phyloP scores from a whole-genome alignment of 1,140 invertebrate genomes.

The Cardiocondyla obscurior region DNA sequence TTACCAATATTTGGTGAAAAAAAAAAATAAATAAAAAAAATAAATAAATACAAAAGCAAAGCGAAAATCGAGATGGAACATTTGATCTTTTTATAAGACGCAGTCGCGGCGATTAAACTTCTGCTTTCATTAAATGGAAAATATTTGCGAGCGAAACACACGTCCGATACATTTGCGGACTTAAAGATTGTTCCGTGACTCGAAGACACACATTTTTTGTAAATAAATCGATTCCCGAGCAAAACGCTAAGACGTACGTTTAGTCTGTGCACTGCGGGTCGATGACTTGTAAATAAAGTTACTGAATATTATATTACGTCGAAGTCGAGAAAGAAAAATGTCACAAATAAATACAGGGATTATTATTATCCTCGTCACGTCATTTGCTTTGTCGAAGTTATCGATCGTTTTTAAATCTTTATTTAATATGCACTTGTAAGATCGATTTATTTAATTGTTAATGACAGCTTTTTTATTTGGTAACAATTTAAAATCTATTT shows the following conservation, averaged over 20 bases:
- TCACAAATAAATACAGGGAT: slow-evolving; percentile 70
- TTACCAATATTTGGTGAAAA: slow-evolving; percentile 55
- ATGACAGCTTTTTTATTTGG: background rate
- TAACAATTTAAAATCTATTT: no score
- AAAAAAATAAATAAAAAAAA: no score
- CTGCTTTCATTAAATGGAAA: slow-evolving; percentile 57
- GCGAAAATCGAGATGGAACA: slow-evolving; percentile 33
- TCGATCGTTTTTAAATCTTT: background rate
- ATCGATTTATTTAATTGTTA: background rate
- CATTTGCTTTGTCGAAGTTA: background rate
- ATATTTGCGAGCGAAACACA: slow-evolving; percentile 16
- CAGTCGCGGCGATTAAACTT: slow-evolving; percentile 37
- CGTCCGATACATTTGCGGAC: slow-evolving; percentile 44
- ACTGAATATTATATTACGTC: slow-evolving; percentile 73
- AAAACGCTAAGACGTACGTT: slow-evolving; percentile 65
- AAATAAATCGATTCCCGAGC: slow-evolving; percentile 67
- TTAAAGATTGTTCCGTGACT: slow-evolving; percentile 62
- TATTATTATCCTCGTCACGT: slow-evolving; percentile 56
- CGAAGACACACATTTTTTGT: slow-evolving; percentile 66
- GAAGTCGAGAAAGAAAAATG: slow-evolving; percentile 61
- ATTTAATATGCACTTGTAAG: background rate
- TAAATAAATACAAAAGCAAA: background rate
- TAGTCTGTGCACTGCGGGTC: slow-evolving; percentile 55
- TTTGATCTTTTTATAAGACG: slow-evolving; percentile 57
- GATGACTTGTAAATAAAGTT: slow-evolving; percentile 78